A percentile compares a stretch with the other conserved stretches of the same genome.
Conservation (phyloP, 2,888 invertebrate genomes). For the Macroteleia sp. region DNA sequence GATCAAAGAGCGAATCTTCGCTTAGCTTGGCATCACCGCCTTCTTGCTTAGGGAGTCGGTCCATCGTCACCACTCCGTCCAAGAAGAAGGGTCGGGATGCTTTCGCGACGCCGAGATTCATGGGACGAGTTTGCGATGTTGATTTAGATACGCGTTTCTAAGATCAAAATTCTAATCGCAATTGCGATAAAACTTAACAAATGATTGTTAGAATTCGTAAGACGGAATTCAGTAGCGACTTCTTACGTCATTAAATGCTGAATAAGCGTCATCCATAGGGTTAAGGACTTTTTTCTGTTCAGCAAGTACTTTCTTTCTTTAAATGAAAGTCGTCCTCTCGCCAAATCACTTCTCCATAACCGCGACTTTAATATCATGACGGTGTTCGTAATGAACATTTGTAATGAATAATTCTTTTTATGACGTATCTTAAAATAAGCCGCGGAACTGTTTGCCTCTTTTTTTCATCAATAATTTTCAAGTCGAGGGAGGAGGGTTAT, state of each 20-base stretch:
- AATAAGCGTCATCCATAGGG: no score
- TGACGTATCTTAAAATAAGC: conserved; percentile 29
- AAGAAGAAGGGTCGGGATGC: conserved; percentile 12
- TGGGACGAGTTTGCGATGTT: conserved; percentile 29
- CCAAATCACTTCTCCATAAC: not conserved
- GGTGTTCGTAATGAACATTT: conserved; percentile 44
- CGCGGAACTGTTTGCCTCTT: conserved; percentile 29
- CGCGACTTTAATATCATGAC: not conserved
- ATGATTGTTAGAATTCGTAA: not conserved
- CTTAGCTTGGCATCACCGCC: conserved; percentile 78
- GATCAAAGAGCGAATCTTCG: conserved; percentile 82
- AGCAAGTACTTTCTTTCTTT: no score
- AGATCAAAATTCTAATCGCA: conserved; percentile 22
- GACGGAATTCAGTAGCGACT: no score
- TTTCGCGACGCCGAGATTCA: conserved; percentile 44
- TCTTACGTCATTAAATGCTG: no score
- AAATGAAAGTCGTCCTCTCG: no score
- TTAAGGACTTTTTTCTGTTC: no score
- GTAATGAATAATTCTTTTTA: conserved; percentile 51
- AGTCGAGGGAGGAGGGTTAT: conserved; percentile 12
- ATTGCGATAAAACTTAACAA: no score
- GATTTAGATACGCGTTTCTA: conserved; percentile 46
- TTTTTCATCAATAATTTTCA: conserved; percentile 56
- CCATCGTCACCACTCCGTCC: conserved; percentile 71
- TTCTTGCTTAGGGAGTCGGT: conserved; percentile 73